Base-by-base conservation (phyloP, 1,140 invertebrate species). In the Ceratina calcarata region DNA sequence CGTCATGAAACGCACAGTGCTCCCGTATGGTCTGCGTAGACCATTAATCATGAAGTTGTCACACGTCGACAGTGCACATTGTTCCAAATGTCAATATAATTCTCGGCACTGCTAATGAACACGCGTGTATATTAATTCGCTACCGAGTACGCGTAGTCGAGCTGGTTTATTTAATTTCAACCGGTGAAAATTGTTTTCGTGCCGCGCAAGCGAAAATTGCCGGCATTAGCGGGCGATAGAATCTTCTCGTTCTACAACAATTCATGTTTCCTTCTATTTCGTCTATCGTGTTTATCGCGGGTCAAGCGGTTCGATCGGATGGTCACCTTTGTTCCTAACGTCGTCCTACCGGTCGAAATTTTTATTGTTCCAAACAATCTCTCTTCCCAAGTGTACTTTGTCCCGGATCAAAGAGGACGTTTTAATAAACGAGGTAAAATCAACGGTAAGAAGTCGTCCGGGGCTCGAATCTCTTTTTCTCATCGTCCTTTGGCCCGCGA, bases 141-240 rank as follows among this genome's bases (percentile, higher is more conserved):
- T 24, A 22, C 20, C 22, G 3, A 37, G 37, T 24, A 7, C 6
- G 15, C 20, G 16, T 4, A 27, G n/a, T 7, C 20, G 15, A 24
- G n/a, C 61, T 15, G 32, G 37, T 57, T 18, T 45, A 32, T 37
- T 55, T 45, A 45, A 45, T 20, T 37, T 18, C 12, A 8, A 10
- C n/a, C 10, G 0, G 55, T 1, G 27, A 1, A 16, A 13, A 16
- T 32, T 10, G 65, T 3, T 51, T 0, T 4, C n/a, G 12, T 37
- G 12, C 1, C 0, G 1, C 16, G 64, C 15, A 79, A 79, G 78
- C 76, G 85, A 75, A 76, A 84, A 84, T 86, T 64, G 66, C 65
- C 60, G 78, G 20, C 53, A 58, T 20, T 57, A n/a, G n/a, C n/a
- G n/a, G n/a, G n/a, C n/a, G n/a, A n/a, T n/a, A n/a, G n/a, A n/a